Conservation (phyloP, 2,888 invertebrate genomes). For the Pachycephus smyrnensis region DNA sequence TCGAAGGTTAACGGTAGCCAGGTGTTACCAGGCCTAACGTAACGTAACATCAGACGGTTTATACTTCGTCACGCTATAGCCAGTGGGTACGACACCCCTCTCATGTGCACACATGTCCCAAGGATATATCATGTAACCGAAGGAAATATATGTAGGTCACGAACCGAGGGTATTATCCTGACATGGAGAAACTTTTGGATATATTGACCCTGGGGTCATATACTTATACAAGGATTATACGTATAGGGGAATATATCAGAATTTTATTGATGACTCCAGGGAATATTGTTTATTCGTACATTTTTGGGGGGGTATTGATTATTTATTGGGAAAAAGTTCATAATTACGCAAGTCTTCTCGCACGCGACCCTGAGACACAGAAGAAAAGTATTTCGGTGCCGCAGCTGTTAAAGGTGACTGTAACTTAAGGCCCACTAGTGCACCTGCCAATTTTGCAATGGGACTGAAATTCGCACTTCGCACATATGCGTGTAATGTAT, state of each 20-base stretch:
- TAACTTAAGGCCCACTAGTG: not conserved
- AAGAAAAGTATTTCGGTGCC: not conserved
- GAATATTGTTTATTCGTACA: not conserved
- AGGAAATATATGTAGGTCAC: conserved; percentile 24
- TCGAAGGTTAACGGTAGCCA: conserved; percentile 33
- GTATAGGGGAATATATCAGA: not conserved
- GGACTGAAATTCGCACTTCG: not conserved
- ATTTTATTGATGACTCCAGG: not conserved
- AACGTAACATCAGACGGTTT: conserved; percentile 42
- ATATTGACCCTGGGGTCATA: not conserved
- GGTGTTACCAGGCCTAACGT: conserved; percentile 41
- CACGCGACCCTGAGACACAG: not conserved
- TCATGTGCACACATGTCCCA: conserved; percentile 42
- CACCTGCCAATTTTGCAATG: not conserved
- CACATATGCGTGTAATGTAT: not conserved
- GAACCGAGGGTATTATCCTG: conserved; percentile 18
- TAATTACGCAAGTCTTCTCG: not conserved
- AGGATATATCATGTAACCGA: not conserved
- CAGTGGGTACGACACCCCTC: conserved; percentile 42
- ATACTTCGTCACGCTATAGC: conserved; percentile 49
- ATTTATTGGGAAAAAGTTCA: not conserved
- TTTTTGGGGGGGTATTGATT: not conserved
- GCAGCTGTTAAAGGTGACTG: not conserved
- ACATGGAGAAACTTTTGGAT: not conserved
- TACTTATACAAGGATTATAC: not conserved